Evolutionary conservation across 2,888 invertebrate species (phyloP), one percentile per base, ranked within the genome.

Genomic region (Troides oblongomaculatus): DNA sequence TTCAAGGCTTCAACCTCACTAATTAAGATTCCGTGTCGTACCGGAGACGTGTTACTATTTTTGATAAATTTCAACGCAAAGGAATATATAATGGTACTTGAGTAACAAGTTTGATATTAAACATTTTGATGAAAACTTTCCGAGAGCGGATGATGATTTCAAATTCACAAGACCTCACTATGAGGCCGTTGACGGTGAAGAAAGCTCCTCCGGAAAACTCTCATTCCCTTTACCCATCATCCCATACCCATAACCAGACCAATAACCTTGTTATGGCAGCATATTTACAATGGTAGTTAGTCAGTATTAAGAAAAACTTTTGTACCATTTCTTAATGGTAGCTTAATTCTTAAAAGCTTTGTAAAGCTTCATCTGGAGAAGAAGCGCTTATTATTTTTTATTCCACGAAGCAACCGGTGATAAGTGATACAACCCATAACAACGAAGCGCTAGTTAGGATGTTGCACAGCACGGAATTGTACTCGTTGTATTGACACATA

Each of bases 21-120:
- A 63, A 68, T 68, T 68, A 68, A 63, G 68, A 63, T 68, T 63
- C 23, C 58, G n/a, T 61, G 68, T 68, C 46, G 59, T 62, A 36
- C 50, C 21, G 12, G 58, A 25, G 21, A 46, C 57, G 68, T 68
- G 62, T 68, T 46, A 21, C 59, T 36, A 50, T 68, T 63, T 46
- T 63, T 59, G 58, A n/a, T 30, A 61, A 39, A 21, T 62, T 56
- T 23, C 39, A 25, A 50, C 21, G 18, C n/a, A 53, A 12, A 1
- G 53, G n/a, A 53, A 53, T 53, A 6, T 53, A n/a, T n/a, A 53
- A 53, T 53, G n/a, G 7, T 5, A n/a, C 3, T 53, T 53, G n/a
- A 6, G 53, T 53, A 53, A 53, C n/a, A 18, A 53, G 14, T 53
- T 53, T 14, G 1, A 18, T 17, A 18, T 50, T 50, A n/a, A 53